Base-by-base conservation (phyloP, 2,888 invertebrate species). In the Vanessa cardui region DNA sequence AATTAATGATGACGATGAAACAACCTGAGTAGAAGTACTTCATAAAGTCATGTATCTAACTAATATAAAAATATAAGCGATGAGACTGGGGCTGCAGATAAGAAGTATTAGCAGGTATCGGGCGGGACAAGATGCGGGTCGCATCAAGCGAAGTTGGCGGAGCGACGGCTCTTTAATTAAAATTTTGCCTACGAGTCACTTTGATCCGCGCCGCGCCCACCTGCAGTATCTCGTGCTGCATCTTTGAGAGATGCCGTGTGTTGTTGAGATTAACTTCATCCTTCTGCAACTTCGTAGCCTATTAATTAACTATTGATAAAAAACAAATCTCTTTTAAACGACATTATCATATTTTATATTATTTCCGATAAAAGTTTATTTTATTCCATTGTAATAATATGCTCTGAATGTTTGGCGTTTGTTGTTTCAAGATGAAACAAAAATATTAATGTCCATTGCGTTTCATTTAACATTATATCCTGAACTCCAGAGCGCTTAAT, bases 121-220 rank as follows among this genome's bases (percentile, higher is more conserved):
- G 52, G 46, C n/a, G 56, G 47, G 58, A 54, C 46, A 20, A 47
- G 70, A 47, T 47, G 56, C 60, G 47, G 62, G 62, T 21, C 47
- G 58, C 8, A 31, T 62, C 44, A 68, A 59, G 62, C 16, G 15
- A 66, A 33, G 33, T 67, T 18, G 12, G 12, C 44, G 45, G 7
- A 52, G 64, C 26, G 59, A 31, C 62, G 67, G 21, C 47, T 62
- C 47, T 62, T 66, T 71, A 71, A 71, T 71, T 70, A 66, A 71
- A 71, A 62, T 52, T 58, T 45, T 50, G 67, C 58, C 64, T 63
- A 61, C 62, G 54, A 65, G 54, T 20, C 44, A 39, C 68, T 66
- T 66, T 68, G 71, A 71, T 68, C 49, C 31, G 31, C 15, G 59
- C 64, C 39, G 50, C 50, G 15, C 63, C 50, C 64, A 67, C 70